Evolutionary conservation across 1,140 invertebrate genomes (phyloP).

Genomic region (Euura saliciscinereae): DNA sequence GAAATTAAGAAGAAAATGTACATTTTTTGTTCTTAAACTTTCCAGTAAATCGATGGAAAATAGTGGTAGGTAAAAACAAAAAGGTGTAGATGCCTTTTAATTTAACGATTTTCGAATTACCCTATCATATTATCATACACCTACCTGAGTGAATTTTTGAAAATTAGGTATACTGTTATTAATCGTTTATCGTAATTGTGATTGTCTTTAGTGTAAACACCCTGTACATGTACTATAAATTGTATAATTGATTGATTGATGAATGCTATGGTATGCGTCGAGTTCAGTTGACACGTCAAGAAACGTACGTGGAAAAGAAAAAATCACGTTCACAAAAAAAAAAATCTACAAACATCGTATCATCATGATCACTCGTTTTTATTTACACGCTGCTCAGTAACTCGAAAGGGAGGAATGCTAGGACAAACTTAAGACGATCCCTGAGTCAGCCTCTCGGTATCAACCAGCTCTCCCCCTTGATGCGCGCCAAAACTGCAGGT

Average conservation of each 20-base stretch:
- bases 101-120: too few species aligned
- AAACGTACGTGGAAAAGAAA: neutral
- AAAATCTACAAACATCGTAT: too few species aligned
- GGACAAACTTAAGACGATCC: slow-evolving; percentile 68
- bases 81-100: slow-evolving; percentile 32
- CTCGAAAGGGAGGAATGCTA: slow-evolving; percentile 59
- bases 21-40: slow-evolving; percentile 57
- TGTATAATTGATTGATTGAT: slow-evolving; percentile 38
- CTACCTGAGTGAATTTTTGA: too few species aligned
- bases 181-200: slow-evolving; percentile 52
- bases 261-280: slow-evolving; percentile 34
- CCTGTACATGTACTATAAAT: slow-evolving; percentile 27
- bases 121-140: too few species aligned
- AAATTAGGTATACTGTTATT: too few species aligned
- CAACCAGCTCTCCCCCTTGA: slow-evolving; percentile 67
- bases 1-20: slow-evolving; percentile 39
- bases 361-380: too few species aligned
- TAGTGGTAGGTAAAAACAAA: slow-evolving; percentile 54
- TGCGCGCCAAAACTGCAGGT: slow-evolving; percentile 63
- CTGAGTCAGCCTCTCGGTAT: slow-evolving; percentile 76
- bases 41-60: slow-evolving; percentile 60
- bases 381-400: slow-evolving; percentile 38
- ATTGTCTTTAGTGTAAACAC: slow-evolving; percentile 40
- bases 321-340: too few species aligned
- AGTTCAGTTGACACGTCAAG: slow-evolving; percentile 33